Base-by-base conservation (phyloP, 2,113 vertebrate genomes). In the Ptilonorhynchus violaceus region DNA sequence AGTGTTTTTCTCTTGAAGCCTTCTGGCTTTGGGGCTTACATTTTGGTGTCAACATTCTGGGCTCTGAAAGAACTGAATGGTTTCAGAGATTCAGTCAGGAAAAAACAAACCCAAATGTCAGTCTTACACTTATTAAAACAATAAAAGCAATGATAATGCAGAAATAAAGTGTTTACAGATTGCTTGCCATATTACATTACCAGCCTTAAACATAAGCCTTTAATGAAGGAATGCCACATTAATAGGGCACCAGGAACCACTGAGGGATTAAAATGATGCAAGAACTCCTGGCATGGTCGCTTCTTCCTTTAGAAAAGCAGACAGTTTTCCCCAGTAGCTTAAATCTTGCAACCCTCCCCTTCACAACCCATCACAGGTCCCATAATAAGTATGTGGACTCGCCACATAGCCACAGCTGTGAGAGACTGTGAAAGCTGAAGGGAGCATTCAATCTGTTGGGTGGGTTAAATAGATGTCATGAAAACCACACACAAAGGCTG, bases 131-230 rank as follows among this genome's bases (percentile, higher is more conserved):
- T 91, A 64, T 59, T 92, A 88, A 89, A 93, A 85, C 41, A 93
- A 89, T 89, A 85, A 92, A 87, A 92, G 62, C 41, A 89, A 68
- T 41, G 64, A 87, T 93, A 81, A 59, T 94, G 78, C 59, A 94
- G 69, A 92, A 94, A 93, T 91, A 92, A 88, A 96, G 70, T 93
- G 75, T 90, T 92, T 96, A 85, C 92, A 97, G 75, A 95, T 85
- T 94, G 46, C 47, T 93, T 86, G 23, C 90, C 91, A 53, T 85
- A 76, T 92, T 96, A 15, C 41, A 80, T 96, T 96, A 72, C 84
- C 46, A 73, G 55, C 82, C 62, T 81, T 88, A 87, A 81, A 81
- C 39, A 63, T 70, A 91, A 91, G 70, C 33, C 78, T 94, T 94
- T 94, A 74, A 87, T 89, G 72, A 93, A 92, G 52, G 79, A 93